Conservation (phyloP, 2,888 invertebrate species). For the Petrophora chlorosata region DNA sequence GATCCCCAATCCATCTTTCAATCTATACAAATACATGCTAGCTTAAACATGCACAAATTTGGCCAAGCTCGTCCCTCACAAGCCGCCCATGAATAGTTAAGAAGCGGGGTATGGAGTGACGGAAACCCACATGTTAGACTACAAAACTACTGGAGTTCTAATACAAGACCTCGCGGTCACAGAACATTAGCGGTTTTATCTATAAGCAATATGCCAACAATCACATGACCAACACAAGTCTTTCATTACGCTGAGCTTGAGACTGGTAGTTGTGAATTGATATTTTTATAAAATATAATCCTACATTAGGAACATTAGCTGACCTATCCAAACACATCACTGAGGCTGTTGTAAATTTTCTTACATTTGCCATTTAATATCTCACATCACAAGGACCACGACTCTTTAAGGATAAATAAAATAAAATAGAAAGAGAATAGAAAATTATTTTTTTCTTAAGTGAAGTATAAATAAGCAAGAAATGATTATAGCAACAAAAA, state of each 20-base stretch:
- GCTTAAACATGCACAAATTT: conserved; percentile 34
- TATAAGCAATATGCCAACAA: too few species aligned
- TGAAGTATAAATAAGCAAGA: too few species aligned
- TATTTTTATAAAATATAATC: too few species aligned
- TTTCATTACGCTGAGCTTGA: too few species aligned
- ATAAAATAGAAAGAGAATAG: too few species aligned
- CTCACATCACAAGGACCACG: too few species aligned
- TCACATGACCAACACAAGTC: too few species aligned
- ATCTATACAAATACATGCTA: conserved; percentile 14
- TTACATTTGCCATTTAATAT: background rate
- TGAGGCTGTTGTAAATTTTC: background rate
- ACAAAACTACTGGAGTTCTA: background rate
- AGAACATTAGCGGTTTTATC: background rate
- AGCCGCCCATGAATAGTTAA: conserved; percentile 40
- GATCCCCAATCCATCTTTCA: conserved; percentile 19
- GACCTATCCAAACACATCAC: background rate
- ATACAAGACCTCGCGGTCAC: background rate
- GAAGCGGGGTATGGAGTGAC: conserved; percentile 35
- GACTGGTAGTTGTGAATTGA: too few species aligned
- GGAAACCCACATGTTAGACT: conserved; percentile 22
- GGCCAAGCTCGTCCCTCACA: conserved; percentile 30
- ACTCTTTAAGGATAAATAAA: too few species aligned
- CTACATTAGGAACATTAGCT: too few species aligned
- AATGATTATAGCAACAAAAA: too few species aligned
- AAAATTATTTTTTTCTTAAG: too few species aligned